phyloP scores from a whole-genome alignment of 2,113 vertebrate genomes.

The Globicephala melas region DNA sequence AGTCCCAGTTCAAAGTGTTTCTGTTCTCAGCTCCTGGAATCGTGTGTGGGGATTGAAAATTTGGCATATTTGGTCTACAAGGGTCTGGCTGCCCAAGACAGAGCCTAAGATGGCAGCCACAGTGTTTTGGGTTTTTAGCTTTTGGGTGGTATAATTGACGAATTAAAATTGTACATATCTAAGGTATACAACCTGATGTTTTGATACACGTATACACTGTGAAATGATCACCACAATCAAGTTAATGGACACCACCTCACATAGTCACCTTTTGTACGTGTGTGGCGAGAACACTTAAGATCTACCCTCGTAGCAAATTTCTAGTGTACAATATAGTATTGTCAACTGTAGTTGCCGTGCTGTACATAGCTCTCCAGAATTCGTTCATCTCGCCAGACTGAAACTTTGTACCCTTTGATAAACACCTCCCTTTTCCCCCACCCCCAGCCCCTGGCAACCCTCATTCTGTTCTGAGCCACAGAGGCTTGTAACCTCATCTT shows the following conservation, averaged over 20 bases:
- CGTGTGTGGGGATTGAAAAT: fast-evolving
- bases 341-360: background rate
- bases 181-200: background rate
- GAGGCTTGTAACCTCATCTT: background rate
- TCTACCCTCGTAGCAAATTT: background rate
- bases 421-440: background rate
- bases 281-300: background rate
- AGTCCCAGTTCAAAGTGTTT: fast-evolving
- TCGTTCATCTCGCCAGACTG: background rate
- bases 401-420: background rate
- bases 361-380: background rate
- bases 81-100: background rate
- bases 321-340: background rate
- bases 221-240: background rate
- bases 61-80: background rate
- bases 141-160: background rate
- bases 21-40: background rate
- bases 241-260: background rate
- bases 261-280: background rate
- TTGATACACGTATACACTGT: background rate
- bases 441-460: no score
- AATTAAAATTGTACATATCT: background rate
- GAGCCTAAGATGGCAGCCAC: background rate
- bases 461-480: background rate
- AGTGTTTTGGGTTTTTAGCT: background rate